Percentiles rank a stretch among this genome's conserved stretches.
Evolutionary conservation across 2,797 vertebrate species (phyloP).

Genomic region (Megalops cyprinoides): DNA sequence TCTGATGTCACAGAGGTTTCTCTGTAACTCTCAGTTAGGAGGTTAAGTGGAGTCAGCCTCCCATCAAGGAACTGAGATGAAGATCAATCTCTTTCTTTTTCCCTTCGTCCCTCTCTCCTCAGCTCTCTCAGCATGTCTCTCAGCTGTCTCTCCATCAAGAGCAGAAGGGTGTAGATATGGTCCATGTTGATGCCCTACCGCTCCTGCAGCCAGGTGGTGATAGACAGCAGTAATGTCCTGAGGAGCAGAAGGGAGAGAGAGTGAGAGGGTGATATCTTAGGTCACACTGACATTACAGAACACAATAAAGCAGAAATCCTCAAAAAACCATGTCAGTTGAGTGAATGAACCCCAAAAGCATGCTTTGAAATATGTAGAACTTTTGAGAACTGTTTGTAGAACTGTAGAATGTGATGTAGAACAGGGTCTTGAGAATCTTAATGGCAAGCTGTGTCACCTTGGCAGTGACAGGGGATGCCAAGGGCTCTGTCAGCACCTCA

Average conservation of each 20-base stretch:
- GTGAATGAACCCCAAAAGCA: background rate
- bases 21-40: slow-evolving; percentile 79
- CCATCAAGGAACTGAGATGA: slow-evolving; percentile 39
- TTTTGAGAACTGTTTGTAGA: too few species aligned
- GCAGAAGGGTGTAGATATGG: slow-evolving; percentile 50
- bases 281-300: background rate
- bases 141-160: slow-evolving; percentile 53
- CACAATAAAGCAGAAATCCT: slow-evolving; percentile 4
- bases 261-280: too few species aligned
- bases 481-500: slow-evolving; percentile 61
- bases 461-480: slow-evolving; percentile 62
- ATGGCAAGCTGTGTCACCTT: slow-evolving; percentile 69
- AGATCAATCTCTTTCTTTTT: background rate
- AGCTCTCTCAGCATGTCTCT: slow-evolving; percentile 43
- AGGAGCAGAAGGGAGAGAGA: too few species aligned
- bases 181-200: slow-evolving; percentile 60
- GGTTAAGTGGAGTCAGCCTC: slow-evolving; percentile 77
- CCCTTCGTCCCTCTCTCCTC: slow-evolving; percentile 13
- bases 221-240: slow-evolving; percentile 75
- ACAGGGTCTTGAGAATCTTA: slow-evolving; percentile 79
- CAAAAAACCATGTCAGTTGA: slow-evolving; percentile 7
- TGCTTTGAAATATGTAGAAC: slow-evolving; percentile 73
- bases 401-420: too few species aligned
- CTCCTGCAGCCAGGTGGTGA: slow-evolving; percentile 73
- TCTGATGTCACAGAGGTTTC: slow-evolving; percentile 77